These are phyloP conservation scores for Neosalanx taihuensis DNA, from an alignment of 2,797 vertebrate genomes.

Conservation along the genomic window DNA sequence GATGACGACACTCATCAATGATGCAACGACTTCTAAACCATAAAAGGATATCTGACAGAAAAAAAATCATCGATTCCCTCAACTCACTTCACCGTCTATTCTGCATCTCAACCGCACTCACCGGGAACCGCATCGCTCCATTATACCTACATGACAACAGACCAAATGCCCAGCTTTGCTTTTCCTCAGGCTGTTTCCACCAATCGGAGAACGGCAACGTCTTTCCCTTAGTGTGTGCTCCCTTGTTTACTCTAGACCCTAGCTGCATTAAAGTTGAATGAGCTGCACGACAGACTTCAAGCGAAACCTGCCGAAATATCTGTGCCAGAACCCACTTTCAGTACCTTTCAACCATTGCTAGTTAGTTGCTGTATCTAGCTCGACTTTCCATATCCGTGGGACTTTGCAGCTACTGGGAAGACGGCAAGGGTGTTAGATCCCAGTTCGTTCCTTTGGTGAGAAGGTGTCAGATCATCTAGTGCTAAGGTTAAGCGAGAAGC, in stretches of 20 bases:
- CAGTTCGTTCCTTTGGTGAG: constrained; percentile 54
- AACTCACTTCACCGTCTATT: not conserved
- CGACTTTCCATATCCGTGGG: constrained; percentile 57
- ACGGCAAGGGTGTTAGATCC: constrained; percentile 47
- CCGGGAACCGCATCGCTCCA: constrained; percentile 9
- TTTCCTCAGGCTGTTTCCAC: not conserved
- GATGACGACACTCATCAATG: not conserved
- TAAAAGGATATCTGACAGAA: not conserved
- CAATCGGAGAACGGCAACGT: not conserved
- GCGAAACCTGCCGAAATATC: constrained; percentile 48
- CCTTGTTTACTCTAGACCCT: constrained; percentile 38
- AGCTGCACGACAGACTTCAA: constrained; percentile 58
- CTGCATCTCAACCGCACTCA: not conserved
- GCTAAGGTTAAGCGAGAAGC: not conserved
- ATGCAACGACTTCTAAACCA: not conserved
- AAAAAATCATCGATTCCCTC: not conserved
- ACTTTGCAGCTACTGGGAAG: constrained; percentile 58
- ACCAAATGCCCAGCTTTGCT: not conserved
- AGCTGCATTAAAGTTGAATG: constrained; percentile 61
- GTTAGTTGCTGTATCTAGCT: constrained; percentile 52
- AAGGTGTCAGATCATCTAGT: constrained; percentile 37
- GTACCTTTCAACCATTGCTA: not conserved
- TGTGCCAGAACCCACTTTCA: constrained; percentile 47
- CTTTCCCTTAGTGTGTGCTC: constrained; percentile 25
- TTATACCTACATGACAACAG: constrained; percentile 7